phyloP scores from a whole-genome alignment of 2,888 invertebrate species.

The Steinernema carpocapsae region DNA sequence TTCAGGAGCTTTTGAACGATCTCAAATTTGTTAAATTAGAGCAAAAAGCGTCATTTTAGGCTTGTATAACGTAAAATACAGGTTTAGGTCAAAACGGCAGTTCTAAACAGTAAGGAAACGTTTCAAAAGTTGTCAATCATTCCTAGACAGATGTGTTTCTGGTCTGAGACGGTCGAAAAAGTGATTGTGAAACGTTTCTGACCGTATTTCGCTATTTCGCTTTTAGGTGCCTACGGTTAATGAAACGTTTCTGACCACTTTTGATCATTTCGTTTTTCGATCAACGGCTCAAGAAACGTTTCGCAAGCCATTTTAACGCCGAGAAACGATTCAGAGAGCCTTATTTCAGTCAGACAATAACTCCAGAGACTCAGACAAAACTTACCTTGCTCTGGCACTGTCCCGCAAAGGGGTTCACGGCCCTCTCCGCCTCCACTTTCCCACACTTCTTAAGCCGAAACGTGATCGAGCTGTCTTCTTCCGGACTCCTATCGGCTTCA shows the following conservation, averaged over 20 bases:
- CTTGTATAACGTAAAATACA: neutral
- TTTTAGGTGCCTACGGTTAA: conserved; percentile 17
- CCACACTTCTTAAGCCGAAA: conserved; percentile 47
- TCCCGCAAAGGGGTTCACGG: conserved; percentile 52
- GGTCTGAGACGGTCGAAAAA: too few species aligned
- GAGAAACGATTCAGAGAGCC: too few species aligned
- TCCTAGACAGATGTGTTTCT: too few species aligned
- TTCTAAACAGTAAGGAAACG: too few species aligned
- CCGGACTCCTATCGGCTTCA: neutral
- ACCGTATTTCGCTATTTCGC: too few species aligned
- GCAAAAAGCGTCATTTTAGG: conserved; percentile 25
- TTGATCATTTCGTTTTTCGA: too few species aligned
- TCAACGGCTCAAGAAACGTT: too few species aligned
- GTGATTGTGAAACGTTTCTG: too few species aligned
- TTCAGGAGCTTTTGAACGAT: conserved; percentile 61
- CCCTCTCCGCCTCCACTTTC: conserved; percentile 50
- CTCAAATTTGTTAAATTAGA: conserved; percentile 40
- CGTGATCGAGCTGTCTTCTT: conserved; percentile 43
- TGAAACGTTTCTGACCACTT: too few species aligned
- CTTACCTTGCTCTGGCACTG: conserved; percentile 56
- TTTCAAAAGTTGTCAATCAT: too few species aligned
- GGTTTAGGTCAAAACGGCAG: conserved; percentile 30
- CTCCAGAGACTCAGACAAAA: neutral
- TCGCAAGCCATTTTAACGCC: too few species aligned
- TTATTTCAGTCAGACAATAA: too few species aligned